Evolutionary conservation across 2,888 invertebrate genomes (phyloP), one percentile per base, ranked within the genome.

Genomic region (Tineola bisselliella): DNA sequence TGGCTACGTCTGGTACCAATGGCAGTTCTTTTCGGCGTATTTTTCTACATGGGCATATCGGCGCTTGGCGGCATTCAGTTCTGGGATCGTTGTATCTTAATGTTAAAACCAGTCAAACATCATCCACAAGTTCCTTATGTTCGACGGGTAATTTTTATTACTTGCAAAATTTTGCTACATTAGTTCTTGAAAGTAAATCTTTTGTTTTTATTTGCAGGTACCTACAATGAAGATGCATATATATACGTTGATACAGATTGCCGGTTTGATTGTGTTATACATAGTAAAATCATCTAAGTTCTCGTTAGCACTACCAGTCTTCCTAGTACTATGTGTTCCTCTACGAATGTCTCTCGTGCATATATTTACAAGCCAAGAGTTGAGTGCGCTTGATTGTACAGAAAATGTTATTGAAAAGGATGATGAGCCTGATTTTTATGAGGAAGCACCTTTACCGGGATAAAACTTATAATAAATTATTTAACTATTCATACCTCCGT

Each of bases 1-100:
- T 87, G 95, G 63, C 84, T 98, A 61, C 88, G 93, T 19, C 88
- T 93, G 61, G 94, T 99, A 64, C 98, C 99, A 0, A 94, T 98
- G 91, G 92, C 98, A n/a, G 97, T 98, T 61, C 89, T 99, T 18
- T 96, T 98, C 75, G 99, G 99, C 18, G 96, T 99, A 30, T 99
- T 99, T 86, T 90, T 99, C 17, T 97, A 97, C 83, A 96, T 96
- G 96, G 99, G 99, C 61, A 91, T 98, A 64, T 96, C 97, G 0
- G 96, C 97, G 5, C 93, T 97, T 69, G 94, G 93, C 68, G 97
- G 97, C 63, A 96, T 98, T 18, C 97, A 98, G 81, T 91, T 99
- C 75, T 95, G 97, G 80, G 96, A 98, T 70, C 89, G 99, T 62
- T 87, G 94, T 66, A 91, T 94, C 68, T 88, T 99, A 59, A 91